phyloP scores from a whole-genome alignment of 2,113 vertebrate genomes.

The Tonatia bakeri region DNA sequence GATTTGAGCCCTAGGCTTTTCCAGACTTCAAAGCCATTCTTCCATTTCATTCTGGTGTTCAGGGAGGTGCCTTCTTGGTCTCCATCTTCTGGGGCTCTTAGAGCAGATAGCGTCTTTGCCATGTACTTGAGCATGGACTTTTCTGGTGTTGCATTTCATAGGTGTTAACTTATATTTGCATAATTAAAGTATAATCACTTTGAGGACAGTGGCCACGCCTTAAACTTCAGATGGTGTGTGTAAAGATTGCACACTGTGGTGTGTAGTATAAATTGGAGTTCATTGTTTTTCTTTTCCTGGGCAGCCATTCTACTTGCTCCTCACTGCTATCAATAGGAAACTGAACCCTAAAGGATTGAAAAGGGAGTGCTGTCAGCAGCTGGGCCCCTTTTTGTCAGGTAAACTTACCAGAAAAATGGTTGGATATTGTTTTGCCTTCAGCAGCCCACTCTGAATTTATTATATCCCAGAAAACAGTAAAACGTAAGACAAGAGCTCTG shows the following conservation, averaged over 20 bases:
- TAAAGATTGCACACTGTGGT: neutral
- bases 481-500: neutral
- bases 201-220: neutral
- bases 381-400: neutral
- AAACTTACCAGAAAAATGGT: neutral
- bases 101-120: neutral
- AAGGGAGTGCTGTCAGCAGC: neutral
- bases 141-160: neutral
- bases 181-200: neutral
- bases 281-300: neutral
- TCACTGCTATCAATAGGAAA: neutral
- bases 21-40: neutral
- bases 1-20: neutral
- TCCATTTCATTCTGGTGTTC: neutral
- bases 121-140: neutral
- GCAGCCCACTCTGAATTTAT: neutral
- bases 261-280: neutral
- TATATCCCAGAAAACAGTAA: neutral
- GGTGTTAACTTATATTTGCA: neutral
- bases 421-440: neutral
- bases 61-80: neutral
- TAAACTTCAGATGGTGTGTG: neutral
- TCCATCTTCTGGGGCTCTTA: neutral
- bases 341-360: neutral
- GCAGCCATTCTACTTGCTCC: neutral